Conservation (phyloP, 2,888 invertebrate species). For the Drosophila lutescens region DNA sequence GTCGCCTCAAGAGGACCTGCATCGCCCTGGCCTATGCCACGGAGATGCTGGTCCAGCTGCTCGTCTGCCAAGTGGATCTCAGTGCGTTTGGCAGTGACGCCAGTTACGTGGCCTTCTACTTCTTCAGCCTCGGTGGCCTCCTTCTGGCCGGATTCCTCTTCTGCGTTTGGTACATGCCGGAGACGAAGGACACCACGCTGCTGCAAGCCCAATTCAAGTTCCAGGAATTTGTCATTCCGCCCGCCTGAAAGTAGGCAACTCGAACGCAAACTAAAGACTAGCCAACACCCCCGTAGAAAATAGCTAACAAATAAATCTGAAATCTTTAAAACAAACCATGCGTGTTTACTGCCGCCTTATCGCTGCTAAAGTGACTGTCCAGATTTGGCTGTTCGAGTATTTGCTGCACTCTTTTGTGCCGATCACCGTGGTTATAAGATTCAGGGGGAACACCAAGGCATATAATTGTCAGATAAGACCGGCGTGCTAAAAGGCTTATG, state of each 20-base stretch:
- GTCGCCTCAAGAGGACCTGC: constrained; percentile 71
- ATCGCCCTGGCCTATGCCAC: constrained; percentile 64
- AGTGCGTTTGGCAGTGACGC: constrained; percentile 6
- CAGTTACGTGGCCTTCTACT: constrained; percentile 45
- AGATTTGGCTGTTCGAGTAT: constrained; percentile 6
- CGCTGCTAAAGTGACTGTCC: constrained; percentile 18
- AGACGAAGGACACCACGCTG: constrained; percentile 75
- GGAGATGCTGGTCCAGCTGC: constrained; percentile 74
- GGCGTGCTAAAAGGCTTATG: constrained; percentile 9
- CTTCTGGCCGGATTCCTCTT: constrained; percentile 58
- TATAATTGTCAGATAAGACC: background rate
- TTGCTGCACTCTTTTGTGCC: constrained; percentile 12
- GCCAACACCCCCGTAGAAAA: background rate
- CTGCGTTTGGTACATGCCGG: constrained; percentile 73
- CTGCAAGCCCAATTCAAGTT: constrained; percentile 73
- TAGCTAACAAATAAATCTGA: constrained; percentile 23
- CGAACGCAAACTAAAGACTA: constrained; percentile 26
- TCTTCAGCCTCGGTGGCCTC: constrained; percentile 62
- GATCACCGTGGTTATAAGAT: constrained; percentile 23
- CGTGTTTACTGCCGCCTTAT: constrained; percentile 23
- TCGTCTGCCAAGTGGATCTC: constrained; percentile 45
- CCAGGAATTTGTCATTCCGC: constrained; percentile 34
- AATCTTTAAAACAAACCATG: constrained; percentile 5
- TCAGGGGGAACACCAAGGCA: constrained; percentile 27
- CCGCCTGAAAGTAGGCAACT: constrained; percentile 31